These are phyloP conservation scores for Therioaphis trifolii DNA, from an alignment of 2,888 invertebrate genomes.

Conservation along the genomic window DNA sequence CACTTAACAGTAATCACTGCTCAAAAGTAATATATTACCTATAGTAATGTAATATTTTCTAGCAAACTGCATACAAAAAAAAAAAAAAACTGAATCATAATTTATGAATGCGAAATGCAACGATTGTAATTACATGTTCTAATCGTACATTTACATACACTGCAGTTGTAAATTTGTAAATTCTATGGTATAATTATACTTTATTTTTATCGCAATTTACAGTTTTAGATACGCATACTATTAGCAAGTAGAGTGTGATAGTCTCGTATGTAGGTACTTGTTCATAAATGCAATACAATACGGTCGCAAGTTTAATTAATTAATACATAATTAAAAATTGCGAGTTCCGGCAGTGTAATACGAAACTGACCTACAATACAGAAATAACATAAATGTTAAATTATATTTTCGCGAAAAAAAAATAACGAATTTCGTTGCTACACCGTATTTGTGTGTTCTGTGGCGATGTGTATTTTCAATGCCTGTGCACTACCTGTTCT, in stretches of 20 bases:
- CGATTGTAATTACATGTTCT: background rate
- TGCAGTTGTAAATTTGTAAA: background rate
- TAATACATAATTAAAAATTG: background rate
- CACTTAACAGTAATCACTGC: conserved; percentile 12
- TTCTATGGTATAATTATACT: background rate
- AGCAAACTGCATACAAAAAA: background rate
- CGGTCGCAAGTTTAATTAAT: no score
- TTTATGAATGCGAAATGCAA: background rate
- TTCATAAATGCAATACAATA: background rate
- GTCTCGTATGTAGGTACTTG: background rate
- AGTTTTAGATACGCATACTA: background rate
- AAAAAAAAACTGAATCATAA: background rate
- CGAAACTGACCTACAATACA: background rate
- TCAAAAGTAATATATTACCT: conserved; percentile 1
- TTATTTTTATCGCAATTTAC: background rate
- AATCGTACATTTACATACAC: background rate
- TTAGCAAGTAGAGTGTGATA: background rate
- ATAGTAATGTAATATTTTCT: background rate
- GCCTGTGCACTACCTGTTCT: background rate
- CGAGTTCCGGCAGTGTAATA: background rate
- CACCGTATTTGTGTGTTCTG: background rate
- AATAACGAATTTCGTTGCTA: background rate
- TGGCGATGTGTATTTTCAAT: background rate
- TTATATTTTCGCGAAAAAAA: background rate
- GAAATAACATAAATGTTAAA: background rate